Evolutionary conservation across 2,888 invertebrate genomes (phyloP).

Genomic region (Drosophila tanythrix): DNA sequence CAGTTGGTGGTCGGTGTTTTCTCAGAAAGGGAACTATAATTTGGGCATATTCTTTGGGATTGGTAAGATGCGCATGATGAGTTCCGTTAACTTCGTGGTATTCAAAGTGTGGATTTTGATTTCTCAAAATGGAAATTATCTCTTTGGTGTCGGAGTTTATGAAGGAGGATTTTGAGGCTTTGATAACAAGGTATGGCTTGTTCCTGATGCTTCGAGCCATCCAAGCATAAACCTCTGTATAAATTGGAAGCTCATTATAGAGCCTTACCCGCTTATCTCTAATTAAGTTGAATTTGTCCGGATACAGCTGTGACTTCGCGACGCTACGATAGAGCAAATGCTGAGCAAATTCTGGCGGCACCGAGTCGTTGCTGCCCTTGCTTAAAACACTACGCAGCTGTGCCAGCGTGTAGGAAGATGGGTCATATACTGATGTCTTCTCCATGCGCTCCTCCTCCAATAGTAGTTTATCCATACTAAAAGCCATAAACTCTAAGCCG

Average conservation of each 20-base stretch:
- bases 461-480: conserved; percentile 82
- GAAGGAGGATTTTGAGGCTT: conserved; percentile 86
- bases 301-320: conserved; percentile 85
- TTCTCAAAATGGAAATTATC: conserved; percentile 86
- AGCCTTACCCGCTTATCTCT: conserved; percentile 60
- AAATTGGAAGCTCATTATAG: neutral
- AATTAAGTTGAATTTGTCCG: conserved; percentile 86
- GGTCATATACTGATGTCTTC: conserved; percentile 81
- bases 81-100: conserved; percentile 87
- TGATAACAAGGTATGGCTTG: conserved; percentile 88
- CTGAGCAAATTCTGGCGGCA: conserved; percentile 65
- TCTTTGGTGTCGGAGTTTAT: conserved; percentile 85
- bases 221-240: conserved; percentile 80
- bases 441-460: conserved; percentile 81
- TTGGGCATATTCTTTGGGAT: conserved; percentile 87
- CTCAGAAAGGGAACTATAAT: conserved; percentile 60
- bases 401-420: conserved; percentile 87
- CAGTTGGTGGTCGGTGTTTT: conserved; percentile 43
- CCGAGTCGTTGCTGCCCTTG: conserved; percentile 86
- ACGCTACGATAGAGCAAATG: conserved; percentile 61
- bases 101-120: conserved; percentile 86
- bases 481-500: neutral
- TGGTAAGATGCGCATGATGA: conserved; percentile 90
- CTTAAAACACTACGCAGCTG: conserved; percentile 87
- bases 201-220: conserved; percentile 84